Base-by-base conservation (phyloP, 2,888 invertebrate genomes). In the Leucophora obtusa region DNA sequence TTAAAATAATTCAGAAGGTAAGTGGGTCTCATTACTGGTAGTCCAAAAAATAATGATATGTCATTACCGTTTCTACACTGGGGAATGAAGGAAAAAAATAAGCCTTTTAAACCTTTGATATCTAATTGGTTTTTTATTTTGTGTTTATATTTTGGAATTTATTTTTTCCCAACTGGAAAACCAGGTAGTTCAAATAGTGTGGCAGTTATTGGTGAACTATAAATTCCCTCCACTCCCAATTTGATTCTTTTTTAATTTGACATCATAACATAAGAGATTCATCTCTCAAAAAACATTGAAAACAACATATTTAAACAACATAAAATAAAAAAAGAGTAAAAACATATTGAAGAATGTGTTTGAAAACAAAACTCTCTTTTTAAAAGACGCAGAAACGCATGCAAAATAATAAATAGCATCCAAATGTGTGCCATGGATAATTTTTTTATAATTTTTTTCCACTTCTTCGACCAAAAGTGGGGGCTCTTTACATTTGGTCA, bases 371-470 rank as follows among this genome's bases (percentile, higher is more conserved):
- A 47, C 43, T 47, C 68, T 80, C 76, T 80, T 75, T 76, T 76
- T 71, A 66, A 70, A 77, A 77, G 53, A 77, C 69, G 71, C 80
- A 75, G 54, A 77, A 60, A 77, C 81, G 76, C 76, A 81, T 81
- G 81, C 81, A 81, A 77, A 81, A 81, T 70, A 76, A 80, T 76
- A 80, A 80, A 80, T 76, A 72, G 68, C 80, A 80, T 75, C 80
- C 75, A 76, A 77, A 81, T 77, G 81, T 81, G 77, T 81, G 81
- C 77, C 81, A 81, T 73, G 77, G 70, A 76, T 76, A 68, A 63
- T 38, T 73, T 74, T 79, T 69, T 73, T 28, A 50, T 70, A 79
- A 47, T 70, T 74, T 80, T 60, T 65, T 74, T 69, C 54, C 38
- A 56, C 63, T 81, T 73, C 65, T 73, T 73, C 15, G 58, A 50